These are phyloP conservation scores for Melipona bicolor DNA, from an alignment of 2,888 invertebrate species.

Conservation along the genomic window DNA sequence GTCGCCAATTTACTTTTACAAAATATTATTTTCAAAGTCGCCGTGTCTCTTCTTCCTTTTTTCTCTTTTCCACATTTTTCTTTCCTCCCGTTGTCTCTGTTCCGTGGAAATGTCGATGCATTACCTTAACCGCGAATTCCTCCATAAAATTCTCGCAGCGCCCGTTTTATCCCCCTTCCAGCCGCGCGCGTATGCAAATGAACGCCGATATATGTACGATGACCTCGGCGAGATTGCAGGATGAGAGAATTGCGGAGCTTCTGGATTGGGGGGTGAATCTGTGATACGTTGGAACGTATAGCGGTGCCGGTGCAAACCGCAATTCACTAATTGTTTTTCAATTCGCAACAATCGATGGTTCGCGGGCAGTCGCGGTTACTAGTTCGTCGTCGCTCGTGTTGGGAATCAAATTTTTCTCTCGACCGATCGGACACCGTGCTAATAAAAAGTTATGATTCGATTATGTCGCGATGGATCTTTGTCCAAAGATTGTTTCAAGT, in stretches of 20 bases:
- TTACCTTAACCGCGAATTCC: slow-evolving; percentile 25
- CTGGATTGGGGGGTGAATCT: slow-evolving; percentile 33
- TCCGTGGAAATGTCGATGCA: slow-evolving; percentile 4
- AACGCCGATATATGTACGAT: slow-evolving; percentile 64
- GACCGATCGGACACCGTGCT: neutral
- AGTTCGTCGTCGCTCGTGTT: slow-evolving; percentile 60
- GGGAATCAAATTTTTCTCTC: slow-evolving; percentile 58
- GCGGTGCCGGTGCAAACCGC: slow-evolving; percentile 70
- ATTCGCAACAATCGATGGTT: slow-evolving; percentile 79
- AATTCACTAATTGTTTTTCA: slow-evolving; percentile 82
- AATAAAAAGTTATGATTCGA: slow-evolving; percentile 10
- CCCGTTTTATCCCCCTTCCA: slow-evolving; percentile 37
- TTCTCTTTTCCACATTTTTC: neutral
- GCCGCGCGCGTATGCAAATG: slow-evolving; percentile 72
- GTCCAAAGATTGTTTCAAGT: too few relatives aligned
- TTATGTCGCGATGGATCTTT: too few relatives aligned
- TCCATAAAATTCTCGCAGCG: slow-evolving; percentile 48
- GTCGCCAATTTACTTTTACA: neutral
- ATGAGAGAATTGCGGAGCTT: slow-evolving; percentile 60
- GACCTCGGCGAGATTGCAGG: slow-evolving; percentile 70
- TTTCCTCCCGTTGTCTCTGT: neutral
- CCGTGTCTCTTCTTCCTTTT: neutral
- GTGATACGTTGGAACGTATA: slow-evolving; percentile 52
- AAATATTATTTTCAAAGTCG: slow-evolving; percentile 26
- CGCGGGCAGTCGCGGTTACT: slow-evolving; percentile 59